phyloP scores from a whole-genome alignment of 2,113 vertebrate species.

The Paramisgurnus dabryanus region DNA sequence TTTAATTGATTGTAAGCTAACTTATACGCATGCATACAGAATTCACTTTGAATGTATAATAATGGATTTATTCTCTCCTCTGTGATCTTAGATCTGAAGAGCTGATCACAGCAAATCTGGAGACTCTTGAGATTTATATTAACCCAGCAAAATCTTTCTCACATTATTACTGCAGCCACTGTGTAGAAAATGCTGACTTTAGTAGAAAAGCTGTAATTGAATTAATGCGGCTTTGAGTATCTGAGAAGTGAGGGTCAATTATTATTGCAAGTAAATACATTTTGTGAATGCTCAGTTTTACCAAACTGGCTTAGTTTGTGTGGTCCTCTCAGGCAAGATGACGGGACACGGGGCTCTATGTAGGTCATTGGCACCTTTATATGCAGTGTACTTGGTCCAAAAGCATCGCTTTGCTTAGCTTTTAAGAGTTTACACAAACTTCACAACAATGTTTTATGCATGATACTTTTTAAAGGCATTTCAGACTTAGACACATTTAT shows the following conservation, averaged over 20 bases:
- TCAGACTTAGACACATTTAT: neutral
- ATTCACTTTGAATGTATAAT: neutral
- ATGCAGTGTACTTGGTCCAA: neutral
- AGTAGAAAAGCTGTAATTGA: constrained; percentile 67
- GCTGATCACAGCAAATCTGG: constrained; percentile 71
- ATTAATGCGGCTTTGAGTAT: constrained; percentile 60
- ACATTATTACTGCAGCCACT: constrained; percentile 57
- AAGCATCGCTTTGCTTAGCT: neutral
- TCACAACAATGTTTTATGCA: neutral
- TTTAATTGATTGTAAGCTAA: too few species aligned
- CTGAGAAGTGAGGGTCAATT: neutral
- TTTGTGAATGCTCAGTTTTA: neutral
- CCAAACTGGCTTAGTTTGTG: neutral
- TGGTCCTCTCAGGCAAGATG: neutral
- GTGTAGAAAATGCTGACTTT: constrained; percentile 72
- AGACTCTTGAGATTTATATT: constrained; percentile 61
- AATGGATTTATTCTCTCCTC: constrained; percentile 49
- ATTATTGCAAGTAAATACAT: neutral
- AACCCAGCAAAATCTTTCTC: constrained; percentile 61
- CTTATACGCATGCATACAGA: too few species aligned
- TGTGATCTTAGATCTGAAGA: constrained; percentile 47
- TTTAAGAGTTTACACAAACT: neutral
- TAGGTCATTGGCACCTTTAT: constrained; percentile 56
- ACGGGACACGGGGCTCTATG: constrained; percentile 40
- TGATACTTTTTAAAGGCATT: neutral